Percentiles rank a stretch among this genome's conserved stretches.
phyloP scores from a whole-genome alignment of 2,797 vertebrate genomes.

The Ambastaia sidthimunki region DNA sequence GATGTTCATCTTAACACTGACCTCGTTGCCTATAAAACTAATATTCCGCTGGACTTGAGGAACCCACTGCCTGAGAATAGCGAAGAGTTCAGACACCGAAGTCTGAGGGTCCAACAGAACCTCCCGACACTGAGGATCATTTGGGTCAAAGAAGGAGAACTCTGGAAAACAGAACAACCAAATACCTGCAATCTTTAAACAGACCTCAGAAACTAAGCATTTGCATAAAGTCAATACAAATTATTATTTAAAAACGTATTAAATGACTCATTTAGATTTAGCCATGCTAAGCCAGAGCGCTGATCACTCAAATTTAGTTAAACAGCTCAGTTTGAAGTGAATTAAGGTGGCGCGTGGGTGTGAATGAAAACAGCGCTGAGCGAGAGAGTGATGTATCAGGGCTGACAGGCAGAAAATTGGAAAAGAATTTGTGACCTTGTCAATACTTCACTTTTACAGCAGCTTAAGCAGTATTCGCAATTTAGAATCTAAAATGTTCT shows the following conservation, averaged over 20 bases:
- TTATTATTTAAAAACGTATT: constrained; percentile 7
- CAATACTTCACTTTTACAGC: constrained; percentile 32
- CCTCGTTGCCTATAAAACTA: constrained; percentile 91
- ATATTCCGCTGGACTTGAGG: constrained; percentile 98
- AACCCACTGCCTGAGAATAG: constrained; percentile 96
- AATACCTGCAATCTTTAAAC: background rate
- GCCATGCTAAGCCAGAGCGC: background rate
- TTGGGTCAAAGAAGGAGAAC: constrained; percentile 97
- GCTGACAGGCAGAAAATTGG: constrained; percentile 41
- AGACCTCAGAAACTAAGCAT: constrained; percentile 12
- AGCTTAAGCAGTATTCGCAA: constrained; percentile 47
- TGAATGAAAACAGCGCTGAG: constrained; percentile 16
- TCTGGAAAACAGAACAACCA: constrained; percentile 73
- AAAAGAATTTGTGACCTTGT: constrained; percentile 36
- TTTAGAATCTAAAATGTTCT: background rate
- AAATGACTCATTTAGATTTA: background rate
- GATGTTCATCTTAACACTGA: constrained; percentile 62
- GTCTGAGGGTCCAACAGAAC: constrained; percentile 90
- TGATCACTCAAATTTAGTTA: constrained; percentile 44
- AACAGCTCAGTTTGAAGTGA: constrained; percentile 41
- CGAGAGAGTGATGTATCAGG: constrained; percentile 38
- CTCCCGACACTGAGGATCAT: constrained; percentile 89
- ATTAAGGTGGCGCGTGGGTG: constrained; percentile 30
- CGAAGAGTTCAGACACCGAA: constrained; percentile 93
- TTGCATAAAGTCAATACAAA: background rate